These are phyloP conservation scores for Cisticola juncidis DNA, from an alignment of 2,113 vertebrate species.

Conservation along the genomic window DNA sequence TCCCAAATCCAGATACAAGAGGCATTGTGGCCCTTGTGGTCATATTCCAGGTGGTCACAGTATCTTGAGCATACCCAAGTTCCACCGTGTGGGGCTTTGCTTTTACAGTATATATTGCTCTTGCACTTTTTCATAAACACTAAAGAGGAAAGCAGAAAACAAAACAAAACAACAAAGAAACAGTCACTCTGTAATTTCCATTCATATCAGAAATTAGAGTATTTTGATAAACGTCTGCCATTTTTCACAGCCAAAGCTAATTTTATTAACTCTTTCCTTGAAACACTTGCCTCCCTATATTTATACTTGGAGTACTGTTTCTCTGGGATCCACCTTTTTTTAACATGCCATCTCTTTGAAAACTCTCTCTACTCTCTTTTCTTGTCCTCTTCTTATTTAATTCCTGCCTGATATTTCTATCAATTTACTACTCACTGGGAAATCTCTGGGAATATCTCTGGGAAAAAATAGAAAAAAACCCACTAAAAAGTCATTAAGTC, in stretches of 20 bases:
- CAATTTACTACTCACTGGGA: neutral
- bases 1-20: neutral
- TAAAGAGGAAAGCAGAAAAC: neutral
- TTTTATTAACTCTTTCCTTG: neutral
- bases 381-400: neutral
- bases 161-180: neutral
- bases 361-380: neutral
- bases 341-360: neutral
- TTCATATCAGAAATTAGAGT: neutral
- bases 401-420: neutral
- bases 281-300: neutral
- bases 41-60: neutral
- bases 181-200: neutral
- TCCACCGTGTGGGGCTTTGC: rapidly evolving
- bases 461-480: rapidly evolving
- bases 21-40: neutral
- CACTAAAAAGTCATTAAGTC: neutral
- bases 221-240: neutral
- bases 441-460: no score
- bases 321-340: neutral
- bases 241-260: neutral
- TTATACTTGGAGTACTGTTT: neutral
- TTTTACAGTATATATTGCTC: neutral
- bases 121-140: neutral
- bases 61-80: neutral